Evolutionary conservation across 1,140 invertebrate species (phyloP).

Genomic region (Temnothorax curvispinosus): DNA sequence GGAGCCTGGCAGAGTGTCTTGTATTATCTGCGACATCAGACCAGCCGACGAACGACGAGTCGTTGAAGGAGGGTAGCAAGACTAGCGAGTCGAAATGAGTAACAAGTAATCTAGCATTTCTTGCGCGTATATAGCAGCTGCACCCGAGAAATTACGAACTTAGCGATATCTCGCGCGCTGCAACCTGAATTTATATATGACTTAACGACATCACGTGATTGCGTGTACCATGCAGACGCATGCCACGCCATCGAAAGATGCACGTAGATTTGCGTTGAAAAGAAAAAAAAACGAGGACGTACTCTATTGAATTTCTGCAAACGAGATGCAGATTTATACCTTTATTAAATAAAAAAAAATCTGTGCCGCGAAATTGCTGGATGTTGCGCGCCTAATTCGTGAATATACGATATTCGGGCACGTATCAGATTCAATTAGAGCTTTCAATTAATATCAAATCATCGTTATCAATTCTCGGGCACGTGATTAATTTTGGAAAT

Average conservation of each 20-base stretch:
- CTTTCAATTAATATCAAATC: conserved; percentile 26
- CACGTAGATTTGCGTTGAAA: conserved; percentile 19
- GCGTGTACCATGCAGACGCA: too few relatives aligned
- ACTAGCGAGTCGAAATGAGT: conserved; percentile 54
- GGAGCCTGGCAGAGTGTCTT: conserved; percentile 56
- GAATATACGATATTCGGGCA: not conserved
- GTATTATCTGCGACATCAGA: conserved; percentile 58
- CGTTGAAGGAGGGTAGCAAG: conserved; percentile 43
- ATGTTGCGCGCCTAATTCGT: not conserved
- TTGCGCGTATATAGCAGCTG: conserved; percentile 26
- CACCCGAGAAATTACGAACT: conserved; percentile 38
- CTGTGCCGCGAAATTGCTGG: not conserved
- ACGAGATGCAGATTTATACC: not conserved
- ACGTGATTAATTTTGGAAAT: conserved; percentile 1
- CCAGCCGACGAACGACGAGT: conserved; percentile 39
- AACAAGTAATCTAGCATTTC: conserved; percentile 54
- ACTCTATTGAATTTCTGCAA: not conserved
- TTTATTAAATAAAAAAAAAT: conserved; percentile 17
- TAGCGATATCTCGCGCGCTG: not conserved
- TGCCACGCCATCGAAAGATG: not conserved
- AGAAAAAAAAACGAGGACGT: not conserved
- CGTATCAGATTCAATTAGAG: conserved; percentile 12
- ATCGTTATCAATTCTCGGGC: conserved; percentile 2
- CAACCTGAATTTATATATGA: conserved; percentile 27
- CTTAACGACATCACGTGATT: conserved; percentile 27